Conservation (phyloP, 1,140 invertebrate species). For the Maconellicoccus hirsutus region DNA sequence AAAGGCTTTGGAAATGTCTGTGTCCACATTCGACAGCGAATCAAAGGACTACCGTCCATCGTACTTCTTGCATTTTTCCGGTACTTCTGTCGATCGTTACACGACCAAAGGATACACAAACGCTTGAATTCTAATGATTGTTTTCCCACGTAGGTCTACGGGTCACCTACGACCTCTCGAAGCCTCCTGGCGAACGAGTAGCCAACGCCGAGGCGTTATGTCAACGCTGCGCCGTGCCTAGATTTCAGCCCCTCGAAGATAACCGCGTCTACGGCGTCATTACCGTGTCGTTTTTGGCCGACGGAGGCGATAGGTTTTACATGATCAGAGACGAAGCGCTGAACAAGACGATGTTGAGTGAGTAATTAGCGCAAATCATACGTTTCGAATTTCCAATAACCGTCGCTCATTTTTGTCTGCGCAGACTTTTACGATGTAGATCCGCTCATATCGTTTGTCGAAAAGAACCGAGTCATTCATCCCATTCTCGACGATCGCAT, state of each 20-base stretch:
- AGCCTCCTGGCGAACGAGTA: conserved; percentile 40
- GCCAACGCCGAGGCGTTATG: conserved; percentile 40
- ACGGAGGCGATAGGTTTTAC: conserved; percentile 44
- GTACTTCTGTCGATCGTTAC: neutral
- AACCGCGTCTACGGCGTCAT: conserved; percentile 39
- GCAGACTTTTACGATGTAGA: neutral
- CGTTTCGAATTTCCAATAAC: too few species aligned
- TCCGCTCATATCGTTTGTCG: neutral
- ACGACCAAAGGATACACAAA: too few species aligned
- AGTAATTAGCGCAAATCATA: too few species aligned
- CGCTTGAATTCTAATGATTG: too few species aligned
- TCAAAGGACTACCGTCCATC: neutral
- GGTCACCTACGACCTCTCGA: conserved; percentile 44
- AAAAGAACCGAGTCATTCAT: neutral
- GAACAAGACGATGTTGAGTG: neutral
- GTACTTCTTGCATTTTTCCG: conserved; percentile 19
- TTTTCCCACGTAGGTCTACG: conserved; percentile 28
- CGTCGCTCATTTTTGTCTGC: neutral
- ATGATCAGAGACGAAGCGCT: conserved; percentile 18
- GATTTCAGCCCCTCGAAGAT: conserved; percentile 33
- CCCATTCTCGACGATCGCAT: neutral
- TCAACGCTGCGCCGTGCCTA: conserved; percentile 39
- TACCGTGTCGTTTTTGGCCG: conserved; percentile 39
- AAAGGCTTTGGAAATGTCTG: conserved; percentile 27
- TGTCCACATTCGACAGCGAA: conserved; percentile 24